phyloP scores from a whole-genome alignment of 2,888 invertebrate species.

The Drosophila ezoana region DNA sequence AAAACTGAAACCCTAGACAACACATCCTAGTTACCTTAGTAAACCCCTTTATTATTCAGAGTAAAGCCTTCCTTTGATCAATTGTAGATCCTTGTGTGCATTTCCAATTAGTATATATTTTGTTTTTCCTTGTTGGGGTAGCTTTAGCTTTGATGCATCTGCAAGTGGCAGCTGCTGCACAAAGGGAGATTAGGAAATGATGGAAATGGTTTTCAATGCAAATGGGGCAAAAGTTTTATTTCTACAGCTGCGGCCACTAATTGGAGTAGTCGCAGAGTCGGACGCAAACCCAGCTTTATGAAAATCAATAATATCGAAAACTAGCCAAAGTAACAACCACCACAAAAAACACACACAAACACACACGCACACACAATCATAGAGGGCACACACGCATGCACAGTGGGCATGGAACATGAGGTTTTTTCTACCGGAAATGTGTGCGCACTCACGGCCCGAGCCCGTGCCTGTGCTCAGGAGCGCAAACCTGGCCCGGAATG shows the following conservation, averaged over 20 bases:
- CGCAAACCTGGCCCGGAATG: slow-evolving; percentile 29
- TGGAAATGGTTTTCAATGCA: slow-evolving; percentile 22
- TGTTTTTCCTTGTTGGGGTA: not conserved
- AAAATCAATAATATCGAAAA: slow-evolving; percentile 79
- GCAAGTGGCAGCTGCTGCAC: slow-evolving; percentile 17
- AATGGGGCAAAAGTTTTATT: slow-evolving; percentile 40
- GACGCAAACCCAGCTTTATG: slow-evolving; percentile 61
- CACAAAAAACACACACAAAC: slow-evolving; percentile 6
- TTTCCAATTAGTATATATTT: slow-evolving; percentile 25
- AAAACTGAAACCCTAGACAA: too few relatives aligned
- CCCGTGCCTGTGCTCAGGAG: slow-evolving; percentile 37
- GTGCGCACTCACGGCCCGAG: slow-evolving; percentile 49
- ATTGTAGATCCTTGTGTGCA: not conserved
- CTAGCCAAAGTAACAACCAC: slow-evolving; percentile 67
- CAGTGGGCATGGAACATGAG: slow-evolving; percentile 25
- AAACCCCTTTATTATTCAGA: too few relatives aligned
- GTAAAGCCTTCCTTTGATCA: not conserved
- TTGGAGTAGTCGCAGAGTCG: slow-evolving; percentile 51
- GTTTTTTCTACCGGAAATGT: slow-evolving; percentile 56
- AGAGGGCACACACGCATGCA: not conserved
- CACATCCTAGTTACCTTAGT: too few relatives aligned
- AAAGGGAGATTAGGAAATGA: slow-evolving; percentile 10
- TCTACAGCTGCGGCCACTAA: slow-evolving; percentile 49
- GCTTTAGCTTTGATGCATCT: slow-evolving; percentile 6
- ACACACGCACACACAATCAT: slow-evolving; percentile 1